Evolutionary conservation across 2,797 vertebrate species (phyloP).

Genomic region (Megaceryle alcyon): DNA sequence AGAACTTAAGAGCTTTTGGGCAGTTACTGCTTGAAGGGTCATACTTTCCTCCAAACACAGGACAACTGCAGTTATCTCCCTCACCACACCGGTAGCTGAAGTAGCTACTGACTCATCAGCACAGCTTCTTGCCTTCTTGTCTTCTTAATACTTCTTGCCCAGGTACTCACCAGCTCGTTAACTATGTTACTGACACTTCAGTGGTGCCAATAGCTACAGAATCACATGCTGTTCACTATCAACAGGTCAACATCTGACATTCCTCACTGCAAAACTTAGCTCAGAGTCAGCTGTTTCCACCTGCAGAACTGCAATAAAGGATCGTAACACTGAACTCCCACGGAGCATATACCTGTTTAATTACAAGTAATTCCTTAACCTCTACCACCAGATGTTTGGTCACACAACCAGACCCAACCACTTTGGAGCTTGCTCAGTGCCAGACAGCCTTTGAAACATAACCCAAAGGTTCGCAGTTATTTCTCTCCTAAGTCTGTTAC

Average conservation of each 20-base stretch:
- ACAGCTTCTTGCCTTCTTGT: neutral
- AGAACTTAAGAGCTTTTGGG: neutral
- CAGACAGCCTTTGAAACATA: neutral
- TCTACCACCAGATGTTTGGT: neutral
- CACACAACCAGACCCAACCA: neutral
- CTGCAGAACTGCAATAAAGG: neutral
- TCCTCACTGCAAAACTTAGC: neutral
- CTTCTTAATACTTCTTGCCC: neutral
- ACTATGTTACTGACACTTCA: neutral
- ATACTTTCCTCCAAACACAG: neutral
- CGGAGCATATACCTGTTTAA: neutral
- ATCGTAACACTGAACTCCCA: neutral
- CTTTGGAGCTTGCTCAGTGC: neutral
- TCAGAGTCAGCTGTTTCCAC: neutral
- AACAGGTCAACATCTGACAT: neutral
- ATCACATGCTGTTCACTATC: neutral
- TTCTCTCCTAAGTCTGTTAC: neutral
- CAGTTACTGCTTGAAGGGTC: neutral
- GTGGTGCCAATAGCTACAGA: neutral
- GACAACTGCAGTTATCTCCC: neutral
- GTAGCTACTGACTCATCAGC: neutral
- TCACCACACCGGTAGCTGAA: neutral
- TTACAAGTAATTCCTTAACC: neutral
- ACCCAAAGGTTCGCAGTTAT: neutral
- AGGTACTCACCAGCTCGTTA: neutral